Percentiles rank a stretch among this genome's conserved stretches.
Conservation (phyloP, 2,113 vertebrate genomes). For the Eulacestoma nigropectus region DNA sequence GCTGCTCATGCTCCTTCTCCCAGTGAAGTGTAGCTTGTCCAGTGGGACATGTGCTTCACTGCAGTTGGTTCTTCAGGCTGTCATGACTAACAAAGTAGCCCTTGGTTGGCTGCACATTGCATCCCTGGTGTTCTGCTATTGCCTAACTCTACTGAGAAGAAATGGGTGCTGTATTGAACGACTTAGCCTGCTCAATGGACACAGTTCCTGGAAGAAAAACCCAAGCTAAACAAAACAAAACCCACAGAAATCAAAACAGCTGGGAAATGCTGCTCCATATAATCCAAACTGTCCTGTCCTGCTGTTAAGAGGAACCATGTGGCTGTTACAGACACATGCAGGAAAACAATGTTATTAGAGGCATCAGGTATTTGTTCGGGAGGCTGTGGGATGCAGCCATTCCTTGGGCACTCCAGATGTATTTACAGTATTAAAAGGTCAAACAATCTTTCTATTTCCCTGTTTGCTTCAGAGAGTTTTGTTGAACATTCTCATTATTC, state of each 20-base stretch:
- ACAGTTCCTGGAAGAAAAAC: background rate
- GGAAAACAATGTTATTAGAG: background rate
- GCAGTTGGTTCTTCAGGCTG: background rate
- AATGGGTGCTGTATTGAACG: background rate
- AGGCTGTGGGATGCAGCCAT: slow-evolving; percentile 19
- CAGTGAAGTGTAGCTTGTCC: background rate
- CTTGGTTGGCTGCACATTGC: background rate
- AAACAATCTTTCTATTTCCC: slow-evolving; percentile 49
- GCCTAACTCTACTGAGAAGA: background rate
- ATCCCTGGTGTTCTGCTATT: background rate
- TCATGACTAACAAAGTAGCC: background rate
- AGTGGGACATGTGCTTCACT: background rate
- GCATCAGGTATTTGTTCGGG: slow-evolving; percentile 18
- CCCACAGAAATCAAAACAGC: background rate
- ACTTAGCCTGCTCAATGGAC: background rate
- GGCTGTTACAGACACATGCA: background rate
- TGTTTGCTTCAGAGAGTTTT: slow-evolving; percentile 21
- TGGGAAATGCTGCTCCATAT: background rate
- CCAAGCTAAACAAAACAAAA: background rate
- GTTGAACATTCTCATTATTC: slow-evolving; percentile 33
- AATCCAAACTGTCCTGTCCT: background rate
- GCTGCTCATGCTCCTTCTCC: background rate
- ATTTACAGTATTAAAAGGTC: slow-evolving; percentile 66
- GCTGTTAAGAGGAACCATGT: background rate
- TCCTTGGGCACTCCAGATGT: slow-evolving; percentile 18